Evolutionary conservation across 2,888 invertebrate species (phyloP).

Genomic region (Spialia ferax): DNA sequence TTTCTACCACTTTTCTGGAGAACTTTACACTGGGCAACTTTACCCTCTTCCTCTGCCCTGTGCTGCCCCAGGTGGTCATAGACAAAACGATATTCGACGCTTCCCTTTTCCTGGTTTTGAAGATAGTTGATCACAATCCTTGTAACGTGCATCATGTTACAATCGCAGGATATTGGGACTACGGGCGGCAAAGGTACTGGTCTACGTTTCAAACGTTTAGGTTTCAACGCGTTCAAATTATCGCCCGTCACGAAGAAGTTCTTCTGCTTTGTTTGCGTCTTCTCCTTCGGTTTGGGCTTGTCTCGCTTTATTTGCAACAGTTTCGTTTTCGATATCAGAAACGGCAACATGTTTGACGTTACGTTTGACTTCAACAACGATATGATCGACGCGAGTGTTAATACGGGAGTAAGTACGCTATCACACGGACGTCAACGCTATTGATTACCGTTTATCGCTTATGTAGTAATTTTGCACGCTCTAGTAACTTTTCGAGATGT

Average conservation of each 20-base stretch:
- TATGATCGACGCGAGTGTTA: conserved; percentile 41
- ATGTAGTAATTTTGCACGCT: conserved; percentile 52
- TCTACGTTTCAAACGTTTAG: conserved; percentile 56
- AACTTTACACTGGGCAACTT: conserved; percentile 66
- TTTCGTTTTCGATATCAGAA: conserved; percentile 74
- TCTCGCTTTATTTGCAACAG: conserved; percentile 64
- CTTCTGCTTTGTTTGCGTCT: conserved; percentile 49
- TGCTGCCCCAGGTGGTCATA: conserved; percentile 67
- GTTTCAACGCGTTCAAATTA: conserved; percentile 58
- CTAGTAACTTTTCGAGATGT: conserved; percentile 57
- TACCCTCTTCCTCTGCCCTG: conserved; percentile 68
- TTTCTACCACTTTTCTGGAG: conserved; percentile 59
- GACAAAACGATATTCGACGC: conserved; percentile 69
- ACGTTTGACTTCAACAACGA: not conserved
- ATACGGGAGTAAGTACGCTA: conserved; percentile 36
- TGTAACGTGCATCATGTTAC: conserved; percentile 70
- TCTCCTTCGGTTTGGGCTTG: conserved; percentile 55
- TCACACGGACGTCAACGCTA: conserved; percentile 48
- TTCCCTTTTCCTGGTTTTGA: conserved; percentile 68
- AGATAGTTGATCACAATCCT: conserved; percentile 70
- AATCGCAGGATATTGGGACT: conserved; percentile 62
- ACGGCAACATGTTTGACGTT: conserved; percentile 65
- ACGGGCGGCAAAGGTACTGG: conserved; percentile 56
- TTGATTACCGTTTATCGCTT: conserved; percentile 55
- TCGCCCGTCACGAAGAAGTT: conserved; percentile 62